Conservation (phyloP, 2,797 vertebrate species). For the Danio aesculapii region DNA sequence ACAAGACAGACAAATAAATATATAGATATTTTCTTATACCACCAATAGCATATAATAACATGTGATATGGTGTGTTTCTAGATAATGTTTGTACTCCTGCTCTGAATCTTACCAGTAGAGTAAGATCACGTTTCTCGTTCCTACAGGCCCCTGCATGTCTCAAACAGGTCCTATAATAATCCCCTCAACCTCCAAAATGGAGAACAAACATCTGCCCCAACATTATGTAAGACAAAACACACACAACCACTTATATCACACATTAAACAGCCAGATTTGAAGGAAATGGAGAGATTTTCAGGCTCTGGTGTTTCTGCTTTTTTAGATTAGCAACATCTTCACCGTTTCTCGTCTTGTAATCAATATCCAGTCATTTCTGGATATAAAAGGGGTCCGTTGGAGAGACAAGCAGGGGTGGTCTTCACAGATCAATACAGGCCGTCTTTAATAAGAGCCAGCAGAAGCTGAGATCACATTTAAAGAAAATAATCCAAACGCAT, state of each 20-base stretch:
- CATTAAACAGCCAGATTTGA: conserved; percentile 13
- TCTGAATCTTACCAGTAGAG: neutral
- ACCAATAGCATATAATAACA: no score
- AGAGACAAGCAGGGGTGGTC: conserved; percentile 53
- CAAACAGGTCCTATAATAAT: conserved; percentile 1
- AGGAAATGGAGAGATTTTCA: conserved; percentile 1
- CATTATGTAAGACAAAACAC: conserved; percentile 1
- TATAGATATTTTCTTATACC: no score
- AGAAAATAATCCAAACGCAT: conserved; percentile 51
- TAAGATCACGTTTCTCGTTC: conserved; percentile 16
- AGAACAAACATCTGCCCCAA: conserved; percentile 2
- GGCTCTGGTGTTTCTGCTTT: neutral
- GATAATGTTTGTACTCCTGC: neutral
- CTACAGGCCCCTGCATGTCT: neutral
- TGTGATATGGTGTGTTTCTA: neutral
- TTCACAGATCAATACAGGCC: conserved; percentile 57
- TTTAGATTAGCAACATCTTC: conserved; percentile 40
- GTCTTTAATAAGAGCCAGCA: conserved; percentile 62
- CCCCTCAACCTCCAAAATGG: neutral
- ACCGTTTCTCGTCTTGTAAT: conserved; percentile 53
- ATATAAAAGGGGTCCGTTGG: conserved; percentile 54
- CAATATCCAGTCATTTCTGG: conserved; percentile 60
- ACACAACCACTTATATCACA: neutral
- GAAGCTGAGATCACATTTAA: conserved; percentile 51
- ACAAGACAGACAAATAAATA: no score